phyloP scores from a whole-genome alignment of 2,888 invertebrate genomes.

The Graphium colonna region DNA sequence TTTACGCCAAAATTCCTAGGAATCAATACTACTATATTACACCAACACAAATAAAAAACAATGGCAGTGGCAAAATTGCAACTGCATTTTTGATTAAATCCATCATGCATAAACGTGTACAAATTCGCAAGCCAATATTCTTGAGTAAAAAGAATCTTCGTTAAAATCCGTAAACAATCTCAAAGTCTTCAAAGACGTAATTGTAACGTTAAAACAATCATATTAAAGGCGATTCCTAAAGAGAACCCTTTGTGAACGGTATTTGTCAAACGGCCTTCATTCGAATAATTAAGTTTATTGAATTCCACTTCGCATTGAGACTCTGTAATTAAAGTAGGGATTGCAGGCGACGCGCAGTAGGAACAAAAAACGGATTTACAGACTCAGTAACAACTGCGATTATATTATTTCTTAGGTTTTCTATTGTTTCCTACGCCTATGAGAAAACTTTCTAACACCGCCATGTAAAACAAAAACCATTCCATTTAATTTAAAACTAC shows the following conservation, averaged over 20 bases:
- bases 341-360: background rate
- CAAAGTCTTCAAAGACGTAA: background rate
- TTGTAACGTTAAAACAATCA: background rate
- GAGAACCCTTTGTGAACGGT: constrained; percentile 5
- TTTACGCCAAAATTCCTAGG: too few relatives aligned
- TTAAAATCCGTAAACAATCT: background rate
- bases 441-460: too few relatives aligned
- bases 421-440: background rate
- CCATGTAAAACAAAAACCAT: too few relatives aligned
- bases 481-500: too few relatives aligned
- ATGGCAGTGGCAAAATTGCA: too few relatives aligned
- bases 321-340: constrained; percentile 24
- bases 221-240: background rate
- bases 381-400: background rate
- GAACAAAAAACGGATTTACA: constrained; percentile 6
- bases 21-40: too few relatives aligned
- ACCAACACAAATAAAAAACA: too few relatives aligned
- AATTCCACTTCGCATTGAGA: constrained; percentile 23
- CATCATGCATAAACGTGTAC: too few relatives aligned
- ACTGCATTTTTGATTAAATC: too few relatives aligned
- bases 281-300: constrained; percentile 28
- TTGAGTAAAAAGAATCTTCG: too few relatives aligned
- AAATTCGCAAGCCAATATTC: too few relatives aligned
- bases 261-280: constrained; percentile 17
- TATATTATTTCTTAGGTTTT: background rate